Evolutionary conservation across 2,888 invertebrate species (phyloP).

Genomic region (Ennomos quercinarius): DNA sequence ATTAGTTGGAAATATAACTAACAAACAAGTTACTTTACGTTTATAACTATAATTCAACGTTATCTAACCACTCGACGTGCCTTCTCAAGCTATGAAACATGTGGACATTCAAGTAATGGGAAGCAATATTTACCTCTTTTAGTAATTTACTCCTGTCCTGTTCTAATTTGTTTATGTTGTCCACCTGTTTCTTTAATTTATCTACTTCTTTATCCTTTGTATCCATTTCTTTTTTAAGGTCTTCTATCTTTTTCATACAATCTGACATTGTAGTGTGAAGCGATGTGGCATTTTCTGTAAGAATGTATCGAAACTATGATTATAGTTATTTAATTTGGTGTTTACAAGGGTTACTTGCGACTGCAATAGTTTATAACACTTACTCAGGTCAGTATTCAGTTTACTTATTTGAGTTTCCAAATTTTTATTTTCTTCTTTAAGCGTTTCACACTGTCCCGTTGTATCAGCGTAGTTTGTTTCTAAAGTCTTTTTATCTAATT

Average conservation of each 20-base stretch:
- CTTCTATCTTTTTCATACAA: slow-evolving; percentile 87
- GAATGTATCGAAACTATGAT: not conserved
- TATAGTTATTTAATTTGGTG: not conserved
- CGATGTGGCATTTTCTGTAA: slow-evolving; percentile 81
- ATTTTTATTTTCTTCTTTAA: slow-evolving; percentile 88
- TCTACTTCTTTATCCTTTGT: slow-evolving; percentile 87
- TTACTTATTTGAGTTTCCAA: slow-evolving; percentile 86
- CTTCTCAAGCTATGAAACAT: too few relatives aligned
- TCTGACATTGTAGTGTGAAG: slow-evolving; percentile 83
- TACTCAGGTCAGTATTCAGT: slow-evolving; percentile 86
- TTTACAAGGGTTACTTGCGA: not conserved
- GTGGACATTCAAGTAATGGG: not conserved
- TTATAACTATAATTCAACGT: too few relatives aligned
- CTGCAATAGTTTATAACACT: slow-evolving; percentile 45
- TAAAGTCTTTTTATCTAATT: slow-evolving; percentile 72
- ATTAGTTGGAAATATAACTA: not conserved
- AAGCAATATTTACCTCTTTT: slow-evolving; percentile 77
- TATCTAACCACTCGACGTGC: too few relatives aligned
- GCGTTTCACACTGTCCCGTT: slow-evolving; percentile 76
- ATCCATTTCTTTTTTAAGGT: slow-evolving; percentile 87
- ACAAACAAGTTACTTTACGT: too few relatives aligned
- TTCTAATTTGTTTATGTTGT: slow-evolving; percentile 75
- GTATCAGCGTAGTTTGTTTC: slow-evolving; percentile 74
- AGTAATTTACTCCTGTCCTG: slow-evolving; percentile 85
- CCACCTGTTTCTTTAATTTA: slow-evolving; percentile 86